Evolutionary conservation across 2,113 vertebrate species (phyloP), one percentile per base, ranked within the genome.

Genomic region (Sinocyclocheilus maitianheensis): DNA sequence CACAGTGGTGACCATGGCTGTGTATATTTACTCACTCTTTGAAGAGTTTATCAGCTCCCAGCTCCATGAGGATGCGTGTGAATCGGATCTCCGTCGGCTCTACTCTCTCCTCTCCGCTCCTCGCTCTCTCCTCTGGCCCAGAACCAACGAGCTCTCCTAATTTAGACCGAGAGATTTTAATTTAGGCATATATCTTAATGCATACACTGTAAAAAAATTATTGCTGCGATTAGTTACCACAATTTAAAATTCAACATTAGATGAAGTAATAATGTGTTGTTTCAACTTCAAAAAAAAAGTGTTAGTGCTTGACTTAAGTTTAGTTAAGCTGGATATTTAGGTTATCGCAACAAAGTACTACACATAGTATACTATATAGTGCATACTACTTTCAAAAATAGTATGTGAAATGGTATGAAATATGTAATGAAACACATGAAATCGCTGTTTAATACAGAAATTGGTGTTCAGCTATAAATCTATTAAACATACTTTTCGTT

Each of bases 41-140:
- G 14, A 95, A 92, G 26, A 95, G 83, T 88, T 87, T 91, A 86
- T 94, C 93, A 16, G 93, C 92, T 5, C 94, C 93, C 3, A 95
- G 90, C 78, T 95, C 93, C 60, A 81, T 85, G 48, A 96, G 86
- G 69, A 91, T 88, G 86, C 94, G 91, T 2, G 88, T 85, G 89
- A 95, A 93, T 87, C 88, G 79, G 40, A 89, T 79, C 22, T 90
- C 91, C 89, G 91, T 87, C 85, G 90, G 75, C 85, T 92, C 87
- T 26, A 85, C 53, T 34, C 11, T 26, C 4, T 62, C 86, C 10
- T 34, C 74, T 16, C 22, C 37, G 62, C 0, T 87, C 87, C 3
- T 8, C 24, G 6, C 69, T 85, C 11, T 89, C 75, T 91, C 93
- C 26, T 43, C 71, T 43, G 89, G 87, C 1, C 91, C 91, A 60